Conservation (phyloP, 2,797 vertebrate species). For the Spinibarbus caldwelli region DNA sequence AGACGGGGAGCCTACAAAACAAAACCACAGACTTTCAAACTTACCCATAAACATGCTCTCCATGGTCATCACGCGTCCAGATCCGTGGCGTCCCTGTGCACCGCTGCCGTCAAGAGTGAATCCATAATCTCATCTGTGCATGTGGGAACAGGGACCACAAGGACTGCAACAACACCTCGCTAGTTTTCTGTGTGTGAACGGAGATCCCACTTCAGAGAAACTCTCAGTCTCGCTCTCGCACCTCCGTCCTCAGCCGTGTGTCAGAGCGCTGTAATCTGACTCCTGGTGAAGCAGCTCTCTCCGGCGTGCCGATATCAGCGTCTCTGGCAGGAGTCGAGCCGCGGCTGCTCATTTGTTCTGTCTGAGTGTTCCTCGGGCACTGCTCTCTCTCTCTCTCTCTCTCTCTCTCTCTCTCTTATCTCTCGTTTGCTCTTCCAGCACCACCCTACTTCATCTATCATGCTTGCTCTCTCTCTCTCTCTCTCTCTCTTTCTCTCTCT, state of each 20-base stretch:
- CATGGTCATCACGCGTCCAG: slow-evolving; percentile 84
- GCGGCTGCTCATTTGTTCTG: slow-evolving; percentile 47
- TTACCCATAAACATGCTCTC: slow-evolving; percentile 99
- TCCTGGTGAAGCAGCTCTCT: slow-evolving; percentile 84
- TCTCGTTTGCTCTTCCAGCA: slow-evolving; percentile 40
- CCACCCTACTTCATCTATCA: slow-evolving; percentile 24
- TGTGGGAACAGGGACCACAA: slow-evolving; percentile 35
- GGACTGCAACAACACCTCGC: slow-evolving; percentile 39
- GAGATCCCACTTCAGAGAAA: slow-evolving; percentile 21
- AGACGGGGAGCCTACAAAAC: slow-evolving; percentile 48
- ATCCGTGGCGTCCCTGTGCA: slow-evolving; percentile 80
- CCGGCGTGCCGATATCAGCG: slow-evolving; percentile 82
- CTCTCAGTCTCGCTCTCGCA: neutral
- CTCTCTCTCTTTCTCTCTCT: neutral
- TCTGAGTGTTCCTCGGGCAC: slow-evolving; percentile 38
- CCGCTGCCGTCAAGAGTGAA: slow-evolving; percentile 74
- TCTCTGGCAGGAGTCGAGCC: slow-evolving; percentile 68
- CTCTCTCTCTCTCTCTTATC: slow-evolving; percentile 7
- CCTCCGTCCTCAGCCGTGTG: slow-evolving; percentile 69
- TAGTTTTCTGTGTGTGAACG: neutral
- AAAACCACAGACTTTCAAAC: slow-evolving; percentile 60
- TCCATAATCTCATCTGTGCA: slow-evolving; percentile 73
- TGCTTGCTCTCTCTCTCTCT: slow-evolving; percentile 43
- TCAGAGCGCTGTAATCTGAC: slow-evolving; percentile 81
- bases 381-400: slow-evolving; percentile 8